A percentile compares a stretch with the other conserved stretches of the same genome.
phyloP scores from a whole-genome alignment of 2,797 vertebrate species.

The Schizothorax lantsangensis region DNA sequence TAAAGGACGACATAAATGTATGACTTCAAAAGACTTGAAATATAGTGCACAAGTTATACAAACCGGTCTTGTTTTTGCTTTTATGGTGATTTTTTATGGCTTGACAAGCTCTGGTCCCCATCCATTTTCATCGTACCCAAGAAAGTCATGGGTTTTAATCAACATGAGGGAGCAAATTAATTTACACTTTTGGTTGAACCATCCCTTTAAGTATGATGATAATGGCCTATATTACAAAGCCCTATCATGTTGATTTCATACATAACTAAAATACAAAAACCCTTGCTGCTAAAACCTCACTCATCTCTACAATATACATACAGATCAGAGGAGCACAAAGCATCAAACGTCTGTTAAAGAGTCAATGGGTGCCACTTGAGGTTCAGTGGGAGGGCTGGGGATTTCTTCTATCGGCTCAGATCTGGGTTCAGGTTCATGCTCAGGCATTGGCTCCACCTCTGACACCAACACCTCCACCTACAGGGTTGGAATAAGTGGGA shows the following conservation, averaged over 20 bases:
- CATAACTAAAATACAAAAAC: slow-evolving; percentile 14
- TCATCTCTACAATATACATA: slow-evolving; percentile 27
- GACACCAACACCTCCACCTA: slow-evolving; percentile 78
- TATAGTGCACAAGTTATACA: not conserved
- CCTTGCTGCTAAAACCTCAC: not conserved
- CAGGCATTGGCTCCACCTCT: slow-evolving; percentile 64
- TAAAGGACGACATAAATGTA: not conserved
- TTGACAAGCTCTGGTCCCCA: not conserved
- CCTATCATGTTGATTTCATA: slow-evolving; percentile 14
- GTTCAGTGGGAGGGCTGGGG: slow-evolving; percentile 76
- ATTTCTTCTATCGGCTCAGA: slow-evolving; percentile 67
- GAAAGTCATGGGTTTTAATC: not conserved
- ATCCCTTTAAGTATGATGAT: not conserved
- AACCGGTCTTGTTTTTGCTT: not conserved
- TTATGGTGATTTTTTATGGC: not conserved
- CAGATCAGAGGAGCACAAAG: slow-evolving; percentile 12
- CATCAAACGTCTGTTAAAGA: slow-evolving; percentile 59
- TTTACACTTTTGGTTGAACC: not conserved
- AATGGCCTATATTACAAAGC: not conserved
- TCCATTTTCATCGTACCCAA: not conserved
- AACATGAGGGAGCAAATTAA: not conserved
- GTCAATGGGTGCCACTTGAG: slow-evolving; percentile 81
- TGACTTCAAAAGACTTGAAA: not conserved
- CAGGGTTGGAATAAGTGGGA: not conserved
- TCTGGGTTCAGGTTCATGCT: slow-evolving; percentile 6